Percentiles rank a stretch among this genome's conserved stretches.
Evolutionary conservation across 2,797 vertebrate genomes (phyloP).

Genomic region (Trichosurus vulpecula): DNA sequence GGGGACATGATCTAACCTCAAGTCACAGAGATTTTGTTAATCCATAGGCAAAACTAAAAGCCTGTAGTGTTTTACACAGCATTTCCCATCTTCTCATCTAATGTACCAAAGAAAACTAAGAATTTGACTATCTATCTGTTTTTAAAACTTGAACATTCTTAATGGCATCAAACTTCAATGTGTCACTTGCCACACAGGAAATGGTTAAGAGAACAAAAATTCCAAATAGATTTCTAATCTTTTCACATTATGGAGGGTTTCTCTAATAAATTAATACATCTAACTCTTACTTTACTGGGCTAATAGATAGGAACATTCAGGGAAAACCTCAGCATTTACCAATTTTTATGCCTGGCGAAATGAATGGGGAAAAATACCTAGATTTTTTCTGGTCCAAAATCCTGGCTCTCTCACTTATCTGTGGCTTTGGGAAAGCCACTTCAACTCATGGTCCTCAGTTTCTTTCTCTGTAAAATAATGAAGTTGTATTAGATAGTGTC

Average conservation of each 20-base stretch:
- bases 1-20: neutral
- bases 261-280: slow-evolving; percentile 30
- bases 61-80: too few relatives aligned
- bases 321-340: neutral
- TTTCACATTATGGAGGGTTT: slow-evolving; percentile 48
- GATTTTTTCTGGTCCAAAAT: neutral
- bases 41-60: neutral
- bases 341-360: slow-evolving; percentile 8
- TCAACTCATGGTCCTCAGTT: neutral
- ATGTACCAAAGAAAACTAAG: neutral
- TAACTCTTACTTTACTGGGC: slow-evolving; percentile 15
- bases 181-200: slow-evolving; percentile 34
- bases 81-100: neutral
- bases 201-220: slow-evolving; percentile 35
- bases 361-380: neutral
- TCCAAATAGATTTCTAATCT: slow-evolving; percentile 43
- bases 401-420: neutral
- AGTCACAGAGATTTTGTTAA: neutral
- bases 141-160: slow-evolving; percentile 24
- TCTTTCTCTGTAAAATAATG: neutral
- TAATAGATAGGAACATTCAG: neutral
- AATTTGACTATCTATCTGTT: neutral
- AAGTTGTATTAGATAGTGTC: neutral
- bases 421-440: neutral
- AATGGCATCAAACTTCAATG: slow-evolving; percentile 27